Conservation (phyloP, 1,140 invertebrate species). For the Heliconius congener region DNA sequence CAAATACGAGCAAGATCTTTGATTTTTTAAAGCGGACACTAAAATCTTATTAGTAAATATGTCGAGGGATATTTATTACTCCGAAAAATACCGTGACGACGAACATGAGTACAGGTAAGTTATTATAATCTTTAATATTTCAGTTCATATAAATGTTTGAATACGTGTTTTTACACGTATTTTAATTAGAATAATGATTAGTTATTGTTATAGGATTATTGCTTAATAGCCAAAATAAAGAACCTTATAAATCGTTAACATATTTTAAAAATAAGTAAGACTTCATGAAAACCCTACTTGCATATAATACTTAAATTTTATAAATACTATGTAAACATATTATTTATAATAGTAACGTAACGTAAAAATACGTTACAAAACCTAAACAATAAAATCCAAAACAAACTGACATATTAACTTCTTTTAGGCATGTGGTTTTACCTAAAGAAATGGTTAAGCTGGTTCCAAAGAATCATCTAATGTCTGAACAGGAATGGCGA, state of each 20-base stretch:
- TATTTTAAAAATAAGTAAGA: background rate
- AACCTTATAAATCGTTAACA: background rate
- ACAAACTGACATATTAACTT: background rate
- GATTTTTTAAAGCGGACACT: background rate
- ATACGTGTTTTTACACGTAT: background rate
- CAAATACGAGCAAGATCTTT: background rate
- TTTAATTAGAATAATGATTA: background rate
- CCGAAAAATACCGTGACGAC: slow-evolving; percentile 95
- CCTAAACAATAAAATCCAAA: background rate
- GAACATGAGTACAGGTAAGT: slow-evolving; percentile 91
- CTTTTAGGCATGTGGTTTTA: slow-evolving; percentile 93
- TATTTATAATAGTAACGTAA: too few relatives aligned
- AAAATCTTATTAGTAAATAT: slow-evolving; percentile 41
- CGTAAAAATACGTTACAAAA: too few relatives aligned
- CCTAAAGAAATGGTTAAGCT: slow-evolving; percentile 95
- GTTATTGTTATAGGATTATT: background rate
- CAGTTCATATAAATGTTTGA: background rate
- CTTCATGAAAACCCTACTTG: background rate
- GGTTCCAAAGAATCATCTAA: slow-evolving; percentile 94
- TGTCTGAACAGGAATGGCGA: slow-evolving; percentile 96
- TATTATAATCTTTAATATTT: background rate
- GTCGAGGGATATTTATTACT: slow-evolving; percentile 91
- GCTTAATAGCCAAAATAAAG: background rate
- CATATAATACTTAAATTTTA: background rate
- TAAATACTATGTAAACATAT: too few relatives aligned